Evolutionary conservation across 2,113 vertebrate species (phyloP), one percentile per base, ranked within the genome.

Genomic region (Siniperca chuatsi): DNA sequence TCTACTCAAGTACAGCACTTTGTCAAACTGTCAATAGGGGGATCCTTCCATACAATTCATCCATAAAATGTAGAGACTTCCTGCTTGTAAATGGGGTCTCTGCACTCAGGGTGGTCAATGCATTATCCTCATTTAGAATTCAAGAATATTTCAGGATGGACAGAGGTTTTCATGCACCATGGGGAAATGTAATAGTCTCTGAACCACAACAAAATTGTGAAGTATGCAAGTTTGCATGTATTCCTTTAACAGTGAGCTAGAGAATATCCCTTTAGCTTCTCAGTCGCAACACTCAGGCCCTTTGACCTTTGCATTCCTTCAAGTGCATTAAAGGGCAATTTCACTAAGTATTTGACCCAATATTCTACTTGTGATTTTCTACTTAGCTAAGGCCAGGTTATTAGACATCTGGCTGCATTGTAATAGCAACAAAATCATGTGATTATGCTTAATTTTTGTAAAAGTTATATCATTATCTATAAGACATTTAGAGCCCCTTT

Each of bases 1-100:
- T 85, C 74, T 67, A 42, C 66, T 79, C 46, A 46, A 86, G 76
- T 25, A 50, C 44, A 46, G 60, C 86, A 90, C 78, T 92, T 85
- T 73, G 74, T 87, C 81, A 72, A n/a, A 65, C 21, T 71, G 76
- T 68, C 74, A 84, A 83, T 75, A 61, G 52, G 75, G 54, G 78
- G 37, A 81, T 79, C 66, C 40, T 65, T 73, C 69, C 69, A 73
- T 70, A 58, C 78, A 71, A 76, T 61, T 40, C 52, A 46, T 44
- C 64, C 11, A 62, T 86, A 58, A 84, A 81, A 64, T 40, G 40
- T 9, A 37, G 18, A 15, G 23, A 90, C 83, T 86, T 93, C 85
- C 87, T 86, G 87, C 57, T 25, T 69, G 20, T 78, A 73, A 79
- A 75, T 77, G 76, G 5, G 57, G 69, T 55, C 60, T 21, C 21